Evolutionary conservation across 2,888 invertebrate species (phyloP), one percentile per base, ranked within the genome.

Genomic region (Achlya flavicornis): DNA sequence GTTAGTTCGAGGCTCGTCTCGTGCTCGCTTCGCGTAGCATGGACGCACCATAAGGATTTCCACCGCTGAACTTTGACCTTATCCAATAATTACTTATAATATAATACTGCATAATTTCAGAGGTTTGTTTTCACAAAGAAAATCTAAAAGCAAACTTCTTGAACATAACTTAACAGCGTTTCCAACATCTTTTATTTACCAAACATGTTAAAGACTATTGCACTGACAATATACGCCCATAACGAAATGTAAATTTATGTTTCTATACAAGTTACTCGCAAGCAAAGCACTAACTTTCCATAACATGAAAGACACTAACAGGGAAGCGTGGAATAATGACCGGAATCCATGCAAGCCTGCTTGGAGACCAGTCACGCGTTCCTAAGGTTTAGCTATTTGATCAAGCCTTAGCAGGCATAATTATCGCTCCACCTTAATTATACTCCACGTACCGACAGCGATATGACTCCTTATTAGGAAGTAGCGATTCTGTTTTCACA

Each of bases 171-270:
- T 57, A 33, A 59, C 16, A 35, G 67, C 61, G 65, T 63, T 68
- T 66, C 63, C 66, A 63, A 73, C 65, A 67, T 75, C 68, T 73
- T 75, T 77, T 77, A 75, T 79, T 79, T 80, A 67, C 71, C 64
- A 65, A 68, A 73, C 69, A 73, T 72, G 71, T 72, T 70, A 67
- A 67, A 75, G 72, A 74, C 70, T 73, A 76, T 74, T 66, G 71
- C 72, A 76, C 71, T 74, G 71, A 79, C 76, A 78, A 74, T 77
- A 80, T 14, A 53, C 67, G 69, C 70, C 73, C 76, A 73, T 74
- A 77, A 73, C 73, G 68, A 79, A 79, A 79, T 77, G 76, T 74
- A 78, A 79, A 81, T 83, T 72, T 78, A 79, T 80, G 75, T 75
- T 70, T 61, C 59, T 72, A 74, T 69, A 72, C 72, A 70, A 68